Evolutionary conservation across 2,113 vertebrate genomes (phyloP), one percentile per base, ranked within the genome.

Genomic region (Mixornis gularis): DNA sequence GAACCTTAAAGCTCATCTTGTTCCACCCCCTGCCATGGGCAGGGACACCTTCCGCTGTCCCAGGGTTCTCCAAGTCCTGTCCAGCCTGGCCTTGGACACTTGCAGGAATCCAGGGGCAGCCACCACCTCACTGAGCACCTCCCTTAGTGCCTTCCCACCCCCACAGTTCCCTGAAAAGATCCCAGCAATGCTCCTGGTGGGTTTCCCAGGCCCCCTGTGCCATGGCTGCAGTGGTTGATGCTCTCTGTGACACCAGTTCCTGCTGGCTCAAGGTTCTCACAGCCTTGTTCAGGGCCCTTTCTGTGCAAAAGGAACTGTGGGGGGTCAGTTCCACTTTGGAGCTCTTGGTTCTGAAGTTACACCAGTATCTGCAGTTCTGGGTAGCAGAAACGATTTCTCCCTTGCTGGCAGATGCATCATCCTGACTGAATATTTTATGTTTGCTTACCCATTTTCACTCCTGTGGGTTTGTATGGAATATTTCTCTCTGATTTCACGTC

Each of bases 21-120:
- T 34, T 7, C 53, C 38, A 22, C 4, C 22, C 18, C 29, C n/a
- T 49, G 34, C 58, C 41, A 10, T 10, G 30, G n/a, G 21, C 30
- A 79, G 26, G n/a, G 36, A 36, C 60, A 26, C 20, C 4, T 53
- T 2, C 53, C 46, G 46, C 17, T 3, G 0, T 4, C 8, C 46
- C 69, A 48, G 46, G 11, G 0, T 30, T 2, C 30, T 60, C 53
- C 76, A n/a, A 72, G 22, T 29, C 36, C 30, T 0, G 0, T 20
- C 51, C 77, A 66, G 0, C n/a, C 68, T 60, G 44, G 25, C 29
- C 46, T 74, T 5, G 53, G 53, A 1, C 69, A 74, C 20, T 40
- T 0, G 24, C 77, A 81, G 77, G 27, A 32, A 7, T n/a, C 48
- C 24, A 25, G 52, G 44, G 40, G 19, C 46, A 74, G 52, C 60